These are phyloP conservation scores for Trisateles emortualis DNA, from an alignment of 2,888 invertebrate genomes.

Conservation along the genomic window DNA sequence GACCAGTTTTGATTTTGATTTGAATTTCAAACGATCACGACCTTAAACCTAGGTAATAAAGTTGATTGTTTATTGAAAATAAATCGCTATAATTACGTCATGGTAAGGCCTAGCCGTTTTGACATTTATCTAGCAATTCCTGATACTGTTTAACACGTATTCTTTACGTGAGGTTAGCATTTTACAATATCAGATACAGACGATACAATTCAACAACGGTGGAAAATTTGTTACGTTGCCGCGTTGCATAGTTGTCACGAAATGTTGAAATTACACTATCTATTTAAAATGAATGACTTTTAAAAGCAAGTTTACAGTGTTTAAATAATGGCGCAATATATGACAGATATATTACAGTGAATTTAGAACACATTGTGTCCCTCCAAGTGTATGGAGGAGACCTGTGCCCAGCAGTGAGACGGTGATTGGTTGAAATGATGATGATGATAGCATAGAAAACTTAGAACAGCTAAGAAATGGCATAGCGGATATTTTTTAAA, in stretches of 20 bases:
- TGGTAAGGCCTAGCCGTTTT: not conserved
- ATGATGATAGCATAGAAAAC: no score
- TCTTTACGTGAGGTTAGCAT: slow-evolving; percentile 34
- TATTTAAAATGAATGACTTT: slow-evolving; percentile 3
- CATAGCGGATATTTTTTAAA: no score
- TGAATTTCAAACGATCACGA: no score
- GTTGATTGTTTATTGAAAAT: no score
- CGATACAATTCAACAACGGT: not conserved
- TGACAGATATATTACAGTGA: not conserved
- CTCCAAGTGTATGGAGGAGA: no score
- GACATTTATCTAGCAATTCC: not conserved
- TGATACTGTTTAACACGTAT: slow-evolving; percentile 30
- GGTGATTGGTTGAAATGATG: no score
- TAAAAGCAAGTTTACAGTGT: not conserved
- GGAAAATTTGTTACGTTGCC: slow-evolving; percentile 4
- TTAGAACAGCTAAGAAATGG: no score
- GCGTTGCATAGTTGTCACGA: slow-evolving; percentile 15
- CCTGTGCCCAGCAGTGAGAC: no score
- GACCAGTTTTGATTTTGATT: no score
- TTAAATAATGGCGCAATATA: not conserved
- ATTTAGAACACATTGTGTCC: no score
- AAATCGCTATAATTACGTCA: no score
- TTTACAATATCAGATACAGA: slow-evolving; percentile 10
- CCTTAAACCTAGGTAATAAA: no score
- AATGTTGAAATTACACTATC: slow-evolving; percentile 21